Evolutionary conservation across 2,888 invertebrate genomes (phyloP).

Genomic region (Napeogenes inachia): DNA sequence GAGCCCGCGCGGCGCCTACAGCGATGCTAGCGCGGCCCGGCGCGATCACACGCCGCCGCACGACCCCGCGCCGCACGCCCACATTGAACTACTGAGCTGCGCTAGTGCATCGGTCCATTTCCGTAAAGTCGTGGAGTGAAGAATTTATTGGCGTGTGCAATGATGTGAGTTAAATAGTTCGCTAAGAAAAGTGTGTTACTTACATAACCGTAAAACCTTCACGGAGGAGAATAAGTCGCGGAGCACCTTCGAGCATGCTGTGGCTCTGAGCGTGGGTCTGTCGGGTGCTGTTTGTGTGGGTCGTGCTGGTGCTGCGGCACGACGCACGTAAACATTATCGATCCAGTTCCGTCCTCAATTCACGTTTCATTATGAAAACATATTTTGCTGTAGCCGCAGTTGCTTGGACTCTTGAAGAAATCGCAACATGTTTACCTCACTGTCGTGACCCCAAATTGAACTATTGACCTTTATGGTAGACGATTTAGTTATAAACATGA

Average conservation of each 20-base stretch:
- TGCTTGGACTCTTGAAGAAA: slow-evolving; percentile 14
- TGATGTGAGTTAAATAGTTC: slow-evolving; percentile 13
- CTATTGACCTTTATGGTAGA: slow-evolving; percentile 16
- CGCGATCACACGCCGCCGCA: slow-evolving; percentile 5
- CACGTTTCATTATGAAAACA: slow-evolving; percentile 26
- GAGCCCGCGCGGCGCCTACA: slow-evolving; percentile 20
- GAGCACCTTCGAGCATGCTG: not conserved
- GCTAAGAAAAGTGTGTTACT: slow-evolving; percentile 8
- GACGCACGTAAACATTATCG: slow-evolving; percentile 31
- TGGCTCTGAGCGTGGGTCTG: slow-evolving; percentile 10
- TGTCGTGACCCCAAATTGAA: slow-evolving; percentile 23
- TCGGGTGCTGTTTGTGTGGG: slow-evolving; percentile 9
- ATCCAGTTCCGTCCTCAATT: slow-evolving; percentile 24
- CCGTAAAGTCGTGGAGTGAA: not conserved
- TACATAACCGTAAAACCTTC: slow-evolving; percentile 19
- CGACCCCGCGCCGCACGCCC: not conserved
- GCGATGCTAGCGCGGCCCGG: slow-evolving; percentile 16
- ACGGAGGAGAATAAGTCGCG: not conserved
- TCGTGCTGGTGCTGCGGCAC: slow-evolving; percentile 16
- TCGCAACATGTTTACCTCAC: slow-evolving; percentile 16
- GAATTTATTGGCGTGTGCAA: slow-evolving; percentile 3
- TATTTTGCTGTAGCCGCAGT: slow-evolving; percentile 22
- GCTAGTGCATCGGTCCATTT: too few relatives aligned
- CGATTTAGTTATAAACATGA: slow-evolving; percentile 4
- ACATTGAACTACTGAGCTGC: not conserved